Base-by-base conservation (phyloP, 35 echinoderm and acorn worm genomes). In the Strongylocentrotus purpuratus region DNA sequence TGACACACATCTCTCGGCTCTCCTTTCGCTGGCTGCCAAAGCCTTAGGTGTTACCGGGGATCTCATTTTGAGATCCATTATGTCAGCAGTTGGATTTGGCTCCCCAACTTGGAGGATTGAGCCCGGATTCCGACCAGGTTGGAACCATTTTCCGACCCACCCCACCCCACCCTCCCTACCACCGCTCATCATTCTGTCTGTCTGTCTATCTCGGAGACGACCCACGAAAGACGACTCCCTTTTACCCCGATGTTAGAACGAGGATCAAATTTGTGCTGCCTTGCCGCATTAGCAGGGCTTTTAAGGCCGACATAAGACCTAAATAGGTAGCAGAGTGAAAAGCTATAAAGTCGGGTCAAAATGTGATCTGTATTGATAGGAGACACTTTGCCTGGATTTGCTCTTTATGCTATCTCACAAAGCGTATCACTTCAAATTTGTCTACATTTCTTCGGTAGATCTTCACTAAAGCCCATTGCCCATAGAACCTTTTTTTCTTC, bases 41-140 rank as follows among this genome's bases (percentile, higher is more conserved):
- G 45, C 87, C 48, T 58, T 93, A 93, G 91, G 91, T 93, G 91
- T 93, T 93, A 93, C 91, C 48, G 45, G 13, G 48, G 91, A 47
- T 58, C 32, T 89, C 87, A 58, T 31, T 50, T 93, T 58, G 32
- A 14, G 48, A 93, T 93, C 91, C 91, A 89, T 93, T 93, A 46
- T 93, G 91, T 93, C 91, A 93, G 91, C 91, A 46, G 91, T 47
- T 46, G 91, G 91, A 93, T 93, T 93, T 93, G 48, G 91, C n/a
- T 31, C 91, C 47, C 91, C 45, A 93, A 93, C 91, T 58, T 93
- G 91, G 91, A 50, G 91, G 91, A 93, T 93, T 93, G 32, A 58
- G 32, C 31, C 91, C 46, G 91, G 91, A 93, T 55, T 93, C 91
- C 91, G 13, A 33, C 46, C 45, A 58, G 91, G 91, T 93, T 93